Conservation (phyloP, 2,797 vertebrate genomes). For the Pagetopsis macropterus region DNA sequence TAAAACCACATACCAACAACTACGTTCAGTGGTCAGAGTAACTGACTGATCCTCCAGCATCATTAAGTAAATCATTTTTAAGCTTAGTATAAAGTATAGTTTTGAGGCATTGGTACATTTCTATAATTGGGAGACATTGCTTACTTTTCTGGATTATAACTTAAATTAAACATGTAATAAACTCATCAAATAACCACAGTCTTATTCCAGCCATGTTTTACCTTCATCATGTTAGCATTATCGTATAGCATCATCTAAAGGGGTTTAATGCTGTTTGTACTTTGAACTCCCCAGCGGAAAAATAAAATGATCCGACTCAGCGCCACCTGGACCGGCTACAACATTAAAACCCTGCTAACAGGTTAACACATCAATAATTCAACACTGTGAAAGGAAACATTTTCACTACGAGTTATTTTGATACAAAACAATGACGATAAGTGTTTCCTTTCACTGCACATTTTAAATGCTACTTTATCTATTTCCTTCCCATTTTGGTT, state of each 20-base stretch:
- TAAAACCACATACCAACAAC: not conserved
- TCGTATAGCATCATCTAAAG: not conserved
- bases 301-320: conserved; percentile 23
- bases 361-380: conserved; percentile 65
- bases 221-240: not conserved
- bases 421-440: conserved; percentile 4
- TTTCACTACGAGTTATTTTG: conserved; percentile 22
- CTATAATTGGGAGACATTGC: not conserved
- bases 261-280: not conserved
- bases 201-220: not conserved
- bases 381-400: conserved; percentile 46
- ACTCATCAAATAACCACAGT: not conserved
- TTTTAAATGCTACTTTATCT: not conserved
- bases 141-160: not conserved
- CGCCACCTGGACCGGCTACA: conserved; percentile 43
- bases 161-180: not conserved
- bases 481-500: not conserved
- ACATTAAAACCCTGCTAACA: conserved; percentile 55
- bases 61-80: not conserved
- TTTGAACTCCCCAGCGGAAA: conserved; percentile 8
- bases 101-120: not conserved
- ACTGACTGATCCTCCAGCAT: not conserved
- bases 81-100: not conserved
- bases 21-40: not conserved
- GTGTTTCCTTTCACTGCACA: conserved; percentile 1